These are phyloP conservation scores for Lophius piscatorius DNA, from an alignment of 2,113 vertebrate species.

Conservation along the genomic window DNA sequence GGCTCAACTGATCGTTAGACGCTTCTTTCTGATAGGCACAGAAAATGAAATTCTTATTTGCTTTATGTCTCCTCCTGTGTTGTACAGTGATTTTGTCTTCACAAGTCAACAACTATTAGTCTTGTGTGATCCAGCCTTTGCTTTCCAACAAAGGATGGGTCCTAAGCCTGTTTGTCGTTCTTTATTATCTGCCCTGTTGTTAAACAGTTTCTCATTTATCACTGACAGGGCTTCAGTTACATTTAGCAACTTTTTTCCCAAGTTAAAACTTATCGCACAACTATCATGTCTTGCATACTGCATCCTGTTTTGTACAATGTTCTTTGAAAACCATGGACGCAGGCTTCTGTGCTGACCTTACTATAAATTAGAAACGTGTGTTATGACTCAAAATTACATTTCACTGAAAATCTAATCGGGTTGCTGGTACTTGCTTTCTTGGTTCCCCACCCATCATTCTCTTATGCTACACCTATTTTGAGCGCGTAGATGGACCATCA, in stretches of 20 bases:
- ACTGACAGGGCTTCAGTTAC: conserved; percentile 2
- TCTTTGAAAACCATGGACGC: conserved; percentile 24
- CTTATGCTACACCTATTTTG: conserved; percentile 35
- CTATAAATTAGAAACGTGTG: conserved; percentile 72
- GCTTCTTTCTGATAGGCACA: conserved; percentile 20
- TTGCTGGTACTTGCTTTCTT: conserved; percentile 33
- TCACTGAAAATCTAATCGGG: conserved; percentile 67
- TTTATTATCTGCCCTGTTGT: conserved; percentile 23
- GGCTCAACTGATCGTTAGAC: conserved; percentile 31
- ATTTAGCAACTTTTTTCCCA: conserved; percentile 4
- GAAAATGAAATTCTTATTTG: conserved; percentile 40
- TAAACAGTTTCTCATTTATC: conserved; percentile 29
- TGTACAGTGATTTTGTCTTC: conserved; percentile 34
- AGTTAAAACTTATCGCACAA: conserved; percentile 7
- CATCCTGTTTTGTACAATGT: conserved; percentile 13
- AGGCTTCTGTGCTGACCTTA: conserved; percentile 35
- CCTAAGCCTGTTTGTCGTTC: conserved; percentile 17
- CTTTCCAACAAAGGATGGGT: conserved; percentile 31
- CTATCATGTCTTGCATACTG: conserved; percentile 2
- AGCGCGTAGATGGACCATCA: conserved; percentile 16
- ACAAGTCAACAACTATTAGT: conserved; percentile 57
- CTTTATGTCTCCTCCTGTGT: conserved; percentile 35
- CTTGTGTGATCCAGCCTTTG: conserved; percentile 50
- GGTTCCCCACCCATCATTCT: conserved; percentile 21
- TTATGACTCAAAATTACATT: conserved; percentile 68